phyloP scores from a whole-genome alignment of 1,140 invertebrate species.

The Ridgeia piscesae region DNA sequence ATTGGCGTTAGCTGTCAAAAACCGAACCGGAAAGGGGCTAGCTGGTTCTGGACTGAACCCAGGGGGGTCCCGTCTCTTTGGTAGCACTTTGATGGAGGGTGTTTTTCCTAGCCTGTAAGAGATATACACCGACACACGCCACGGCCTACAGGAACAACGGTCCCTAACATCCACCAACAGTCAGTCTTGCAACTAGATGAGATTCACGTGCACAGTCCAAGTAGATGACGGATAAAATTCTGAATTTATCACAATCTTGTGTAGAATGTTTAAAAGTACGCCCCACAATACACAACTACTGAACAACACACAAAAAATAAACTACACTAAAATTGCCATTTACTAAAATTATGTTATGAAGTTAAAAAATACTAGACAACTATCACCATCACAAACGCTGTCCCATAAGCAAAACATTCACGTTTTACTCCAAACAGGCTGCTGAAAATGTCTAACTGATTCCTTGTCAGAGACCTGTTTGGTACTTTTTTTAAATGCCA shows the following conservation, averaged over 20 bases:
- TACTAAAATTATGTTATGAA: background rate
- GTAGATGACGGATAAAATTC: background rate
- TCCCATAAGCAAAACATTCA: no score
- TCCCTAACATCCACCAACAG: background rate
- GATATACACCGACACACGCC: background rate
- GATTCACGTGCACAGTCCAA: background rate
- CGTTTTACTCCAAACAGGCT: no score
- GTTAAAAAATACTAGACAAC: background rate
- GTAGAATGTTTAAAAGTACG: background rate
- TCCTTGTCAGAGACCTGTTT: background rate
- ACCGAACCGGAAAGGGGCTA: background rate
- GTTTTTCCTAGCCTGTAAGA: slow-evolving; percentile 5
- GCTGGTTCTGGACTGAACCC: background rate
- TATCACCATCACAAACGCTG: background rate
- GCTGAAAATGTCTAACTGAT: background rate
- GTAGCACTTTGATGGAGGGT: background rate
- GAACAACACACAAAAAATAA: background rate
- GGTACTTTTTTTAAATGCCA: background rate
- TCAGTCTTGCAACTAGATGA: background rate
- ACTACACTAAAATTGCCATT: background rate
- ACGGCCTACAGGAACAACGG: background rate
- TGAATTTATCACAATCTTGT: background rate
- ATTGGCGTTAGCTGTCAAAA: background rate
- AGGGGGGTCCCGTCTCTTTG: background rate
- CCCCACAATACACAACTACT: background rate